Evolutionary conservation across 2,888 invertebrate species (phyloP), one percentile per base, ranked within the genome.

Genomic region (Melolontha melolontha): DNA sequence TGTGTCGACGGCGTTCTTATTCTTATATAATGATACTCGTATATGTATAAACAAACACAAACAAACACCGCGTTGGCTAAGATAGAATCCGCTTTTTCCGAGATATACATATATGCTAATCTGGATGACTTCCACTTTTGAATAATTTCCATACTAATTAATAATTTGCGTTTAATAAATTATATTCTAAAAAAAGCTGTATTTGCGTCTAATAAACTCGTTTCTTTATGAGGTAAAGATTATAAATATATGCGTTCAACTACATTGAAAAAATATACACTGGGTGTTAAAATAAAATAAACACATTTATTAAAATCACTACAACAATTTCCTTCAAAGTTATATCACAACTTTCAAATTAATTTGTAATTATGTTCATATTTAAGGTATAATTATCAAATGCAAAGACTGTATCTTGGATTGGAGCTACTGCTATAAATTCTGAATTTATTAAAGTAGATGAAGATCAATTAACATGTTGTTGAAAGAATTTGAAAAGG

Each of bases 1-100:
- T 59, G 12, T 44, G 59, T 62, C 34, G 29, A 39, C 64, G 52
- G 42, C 54, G 63, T 54, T 51, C 59, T 59, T 51, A 49, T 49
- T 51, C 55, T 47, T 63, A 68, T 68, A 68, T 68, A 62, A 62
- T 34, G 34, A 34, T 14, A 47, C 29, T 29, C 34, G 34, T 29
- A 47, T 8, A 47, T 29, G 34, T 34, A 59, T 29, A 14, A 16
- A 29, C 22, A 34, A 16, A 34, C 29, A 42, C n/a, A 11, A 41
- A 22, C 14, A 16, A n/a, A 39, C n/a, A 10, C 42, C 10, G 22
- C 42, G 57, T 42, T 62, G 34, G 59, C 47, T 62, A 10, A 44
- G 47, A 62, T 47, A 47, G 59, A 62, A 62, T 62, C 49, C 47
- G 59, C 47, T 62, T 62, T 34, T 62, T 62, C 47, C 34, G 44